Conservation (phyloP, 2,888 invertebrate genomes). For the Phyto melanocephala region DNA sequence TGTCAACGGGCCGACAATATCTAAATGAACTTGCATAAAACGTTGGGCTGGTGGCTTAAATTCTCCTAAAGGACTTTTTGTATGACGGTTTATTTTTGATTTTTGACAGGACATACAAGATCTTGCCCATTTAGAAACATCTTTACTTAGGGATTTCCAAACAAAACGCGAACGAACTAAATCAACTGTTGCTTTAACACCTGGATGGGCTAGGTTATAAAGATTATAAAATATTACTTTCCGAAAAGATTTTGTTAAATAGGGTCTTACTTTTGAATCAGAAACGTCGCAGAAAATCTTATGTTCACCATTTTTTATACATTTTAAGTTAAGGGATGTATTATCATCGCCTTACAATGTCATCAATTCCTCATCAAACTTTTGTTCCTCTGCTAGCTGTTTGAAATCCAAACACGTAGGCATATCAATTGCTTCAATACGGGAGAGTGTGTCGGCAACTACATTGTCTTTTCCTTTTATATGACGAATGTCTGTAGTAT, state of each 20-base stretch:
- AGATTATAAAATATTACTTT: conserved; percentile 5
- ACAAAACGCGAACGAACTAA: conserved; percentile 17
- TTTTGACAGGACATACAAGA: conserved; percentile 21
- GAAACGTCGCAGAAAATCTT: conserved; percentile 14
- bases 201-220: conserved; percentile 25
- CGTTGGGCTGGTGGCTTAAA: conserved; percentile 4
- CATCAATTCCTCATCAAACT: not conserved
- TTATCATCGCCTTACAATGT: not conserved
- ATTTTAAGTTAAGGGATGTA: not conserved
- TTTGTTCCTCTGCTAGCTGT: not conserved
- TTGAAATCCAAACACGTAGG: conserved; percentile 13
- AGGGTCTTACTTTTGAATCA: not conserved
- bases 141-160: conserved; percentile 20
- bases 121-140: conserved; percentile 29
- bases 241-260: not conserved
- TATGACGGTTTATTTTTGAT: conserved; percentile 41
- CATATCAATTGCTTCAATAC: not conserved
- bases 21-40: conserved; percentile 25
- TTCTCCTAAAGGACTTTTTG: not conserved
- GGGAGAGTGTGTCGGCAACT: conserved; percentile 30
- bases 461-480: too few species aligned
- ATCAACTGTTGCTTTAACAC: conserved; percentile 9
- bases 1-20: conserved; percentile 27
- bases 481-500: too few species aligned
- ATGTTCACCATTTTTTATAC: not conserved